A percentile compares a stretch with the other conserved stretches of the same genome.
Evolutionary conservation across 2,797 vertebrate genomes (phyloP).

Genomic region (Chlorospingus flavigularis): DNA sequence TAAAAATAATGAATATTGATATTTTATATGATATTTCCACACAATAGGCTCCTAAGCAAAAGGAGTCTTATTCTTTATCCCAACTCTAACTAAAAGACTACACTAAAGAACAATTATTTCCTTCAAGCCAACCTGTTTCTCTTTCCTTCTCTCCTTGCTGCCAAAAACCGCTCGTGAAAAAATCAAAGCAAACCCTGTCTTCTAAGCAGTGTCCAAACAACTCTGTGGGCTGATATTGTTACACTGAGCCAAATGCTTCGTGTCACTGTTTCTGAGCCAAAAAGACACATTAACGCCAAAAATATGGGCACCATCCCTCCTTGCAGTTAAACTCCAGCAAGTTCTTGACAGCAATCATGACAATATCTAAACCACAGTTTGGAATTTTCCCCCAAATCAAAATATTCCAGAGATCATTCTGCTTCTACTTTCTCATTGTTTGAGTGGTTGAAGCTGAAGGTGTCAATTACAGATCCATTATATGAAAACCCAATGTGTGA

Average conservation of each 20-base stretch:
- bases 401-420: background rate
- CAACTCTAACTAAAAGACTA: background rate
- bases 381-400: background rate
- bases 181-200: background rate
- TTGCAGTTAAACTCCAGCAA: background rate
- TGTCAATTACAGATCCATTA: background rate
- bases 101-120: background rate
- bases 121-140: background rate
- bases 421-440: background rate
- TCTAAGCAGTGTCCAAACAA: background rate
- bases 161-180: background rate
- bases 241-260: background rate
- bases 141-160: background rate
- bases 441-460: background rate
- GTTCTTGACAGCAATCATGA: background rate
- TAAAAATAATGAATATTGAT: background rate
- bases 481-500: background rate
- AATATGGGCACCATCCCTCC: background rate
- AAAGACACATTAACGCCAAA: accelerated
- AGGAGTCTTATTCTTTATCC: background rate
- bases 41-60: background rate
- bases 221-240: background rate
- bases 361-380: background rate
- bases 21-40: background rate
- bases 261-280: background rate